Percentiles rank a stretch among this genome's conserved stretches.
phyloP scores from a whole-genome alignment of 2,888 invertebrate genomes.

The Drosophila colorata region DNA sequence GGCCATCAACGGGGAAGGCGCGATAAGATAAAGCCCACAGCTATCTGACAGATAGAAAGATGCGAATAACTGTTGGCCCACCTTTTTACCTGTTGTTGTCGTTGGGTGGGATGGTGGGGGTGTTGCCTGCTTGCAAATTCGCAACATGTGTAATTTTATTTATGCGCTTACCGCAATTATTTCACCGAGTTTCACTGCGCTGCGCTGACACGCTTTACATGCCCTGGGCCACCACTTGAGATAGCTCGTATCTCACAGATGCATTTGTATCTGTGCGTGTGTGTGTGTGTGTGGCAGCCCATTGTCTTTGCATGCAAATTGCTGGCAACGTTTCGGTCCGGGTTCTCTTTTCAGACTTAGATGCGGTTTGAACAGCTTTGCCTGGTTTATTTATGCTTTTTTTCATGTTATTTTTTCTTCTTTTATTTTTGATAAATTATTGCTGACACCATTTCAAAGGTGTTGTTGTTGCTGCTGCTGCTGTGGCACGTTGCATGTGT shows the following conservation, averaged over 20 bases:
- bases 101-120: background rate
- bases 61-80: constrained; percentile 35
- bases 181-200: constrained; percentile 79
- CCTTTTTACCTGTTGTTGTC: constrained; percentile 19
- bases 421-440: constrained; percentile 59
- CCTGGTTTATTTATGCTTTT: constrained; percentile 62
- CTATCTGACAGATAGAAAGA: constrained; percentile 39
- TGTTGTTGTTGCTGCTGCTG: constrained; percentile 54
- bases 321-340: constrained; percentile 45
- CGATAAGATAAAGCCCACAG: constrained; percentile 55
- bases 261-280: constrained; percentile 20
- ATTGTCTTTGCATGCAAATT: constrained; percentile 69
- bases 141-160: constrained; percentile 63
- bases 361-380: constrained; percentile 65
- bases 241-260: constrained; percentile 61
- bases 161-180: constrained; percentile 74
- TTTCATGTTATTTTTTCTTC: constrained; percentile 41
- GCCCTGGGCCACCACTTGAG: constrained; percentile 53
- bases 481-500: constrained; percentile 67
- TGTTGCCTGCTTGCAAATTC: constrained; percentile 49
- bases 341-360: constrained; percentile 57
- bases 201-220: constrained; percentile 80
- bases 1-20: constrained; percentile 24
- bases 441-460: constrained; percentile 71
- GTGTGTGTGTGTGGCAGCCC: constrained; percentile 30